A percentile compares a stretch with the other conserved stretches of the same genome.
phyloP scores from a whole-genome alignment of 2,113 vertebrate species.

The Penelope pileata region DNA sequence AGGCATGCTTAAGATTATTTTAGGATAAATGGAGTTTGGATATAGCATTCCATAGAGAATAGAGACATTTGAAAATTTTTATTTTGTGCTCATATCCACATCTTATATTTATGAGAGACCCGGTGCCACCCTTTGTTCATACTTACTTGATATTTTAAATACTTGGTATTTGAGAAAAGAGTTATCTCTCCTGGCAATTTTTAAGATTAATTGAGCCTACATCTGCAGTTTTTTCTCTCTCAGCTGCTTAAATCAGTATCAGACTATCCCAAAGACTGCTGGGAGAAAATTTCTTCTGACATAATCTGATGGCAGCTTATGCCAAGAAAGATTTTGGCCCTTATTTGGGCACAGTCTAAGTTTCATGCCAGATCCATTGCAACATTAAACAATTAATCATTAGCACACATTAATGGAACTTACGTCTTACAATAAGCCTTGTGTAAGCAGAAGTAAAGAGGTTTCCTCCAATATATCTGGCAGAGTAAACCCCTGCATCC shows the following conservation, averaged over 20 bases:
- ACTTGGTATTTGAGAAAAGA: background rate
- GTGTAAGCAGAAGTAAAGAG: conserved; percentile 82
- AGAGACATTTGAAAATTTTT: background rate
- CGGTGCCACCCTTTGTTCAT: background rate
- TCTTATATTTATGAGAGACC: background rate
- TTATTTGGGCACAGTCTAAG: background rate
- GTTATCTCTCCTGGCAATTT: background rate
- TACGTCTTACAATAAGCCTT: conserved; percentile 89
- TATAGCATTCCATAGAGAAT: background rate
- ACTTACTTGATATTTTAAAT: background rate
- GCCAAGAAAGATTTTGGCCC: background rate
- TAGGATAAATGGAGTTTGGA: background rate
- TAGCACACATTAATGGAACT: conserved; percentile 40
- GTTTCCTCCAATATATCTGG: conserved; percentile 85
- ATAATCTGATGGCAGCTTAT: background rate
- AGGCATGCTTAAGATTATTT: background rate
- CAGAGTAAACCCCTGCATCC: conserved; percentile 84
- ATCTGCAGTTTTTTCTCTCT: background rate
- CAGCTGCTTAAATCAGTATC: background rate
- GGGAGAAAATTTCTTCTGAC: background rate
- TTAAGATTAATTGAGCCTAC: background rate
- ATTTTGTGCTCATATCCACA: background rate
- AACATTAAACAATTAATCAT: background rate
- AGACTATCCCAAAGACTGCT: background rate
- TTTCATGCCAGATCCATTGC: background rate